phyloP scores from a whole-genome alignment of 1,140 invertebrate genomes.

The Diachasma alloeum region DNA sequence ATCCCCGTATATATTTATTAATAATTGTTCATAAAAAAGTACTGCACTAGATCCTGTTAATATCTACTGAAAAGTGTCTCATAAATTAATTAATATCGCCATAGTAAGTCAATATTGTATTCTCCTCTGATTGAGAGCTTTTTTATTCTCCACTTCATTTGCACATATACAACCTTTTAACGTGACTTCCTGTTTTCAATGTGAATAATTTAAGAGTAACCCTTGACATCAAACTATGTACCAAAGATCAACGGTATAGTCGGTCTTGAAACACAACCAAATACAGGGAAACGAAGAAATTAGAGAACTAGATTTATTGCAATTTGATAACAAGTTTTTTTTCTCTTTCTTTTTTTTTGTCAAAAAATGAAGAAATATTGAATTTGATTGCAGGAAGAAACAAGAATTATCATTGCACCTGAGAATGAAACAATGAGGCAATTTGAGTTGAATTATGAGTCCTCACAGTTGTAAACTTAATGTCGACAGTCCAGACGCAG shows the following conservation, averaged over 20 bases:
- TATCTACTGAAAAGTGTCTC: too few relatives aligned
- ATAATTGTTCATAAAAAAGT: too few relatives aligned
- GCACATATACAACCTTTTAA: neutral
- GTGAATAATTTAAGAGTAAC: neutral
- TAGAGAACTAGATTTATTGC: neutral
- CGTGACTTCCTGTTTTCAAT: neutral
- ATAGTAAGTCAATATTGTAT: neutral
- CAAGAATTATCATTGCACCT: neutral
- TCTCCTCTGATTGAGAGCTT: neutral
- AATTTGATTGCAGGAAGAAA: neutral
- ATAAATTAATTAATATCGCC: too few relatives aligned
- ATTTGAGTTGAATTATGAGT: slow-evolving; percentile 49
- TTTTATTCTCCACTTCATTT: neutral
- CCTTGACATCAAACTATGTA: neutral
- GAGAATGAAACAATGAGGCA: neutral
- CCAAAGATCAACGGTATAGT: neutral
- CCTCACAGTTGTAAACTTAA: slow-evolving; percentile 57
- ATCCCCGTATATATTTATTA: too few relatives aligned
- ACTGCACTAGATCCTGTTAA: too few relatives aligned
- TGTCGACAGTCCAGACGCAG: slow-evolving; percentile 45
- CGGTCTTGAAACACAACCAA: neutral
- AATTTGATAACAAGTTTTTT: neutral
- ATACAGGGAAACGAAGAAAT: neutral
- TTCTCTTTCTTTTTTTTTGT: neutral
- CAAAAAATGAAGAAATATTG: neutral